These are phyloP conservation scores for Pterobdella sp. DNA, from an alignment of 2,888 invertebrate genomes.

Conservation along the genomic window DNA sequence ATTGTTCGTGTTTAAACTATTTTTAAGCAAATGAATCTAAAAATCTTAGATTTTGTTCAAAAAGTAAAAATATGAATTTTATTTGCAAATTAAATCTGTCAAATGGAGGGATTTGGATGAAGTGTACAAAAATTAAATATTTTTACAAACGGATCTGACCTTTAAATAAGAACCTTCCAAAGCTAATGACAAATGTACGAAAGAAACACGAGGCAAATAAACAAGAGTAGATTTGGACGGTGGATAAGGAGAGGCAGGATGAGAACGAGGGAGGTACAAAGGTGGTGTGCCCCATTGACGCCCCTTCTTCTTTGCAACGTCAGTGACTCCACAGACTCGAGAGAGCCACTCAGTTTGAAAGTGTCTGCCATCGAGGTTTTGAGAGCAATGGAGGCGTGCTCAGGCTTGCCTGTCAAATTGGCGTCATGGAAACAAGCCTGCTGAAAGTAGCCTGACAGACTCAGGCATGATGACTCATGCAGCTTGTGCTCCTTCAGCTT, in stretches of 20 bases:
- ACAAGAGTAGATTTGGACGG: background rate
- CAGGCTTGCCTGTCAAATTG: conserved; percentile 55
- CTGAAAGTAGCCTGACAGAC: conserved; percentile 55
- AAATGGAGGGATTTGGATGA: no score
- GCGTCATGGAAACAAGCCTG: conserved; percentile 59
- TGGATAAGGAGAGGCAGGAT: background rate
- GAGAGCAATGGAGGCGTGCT: conserved; percentile 44
- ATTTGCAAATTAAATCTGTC: no score
- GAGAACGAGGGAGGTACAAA: background rate
- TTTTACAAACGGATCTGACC: no score
- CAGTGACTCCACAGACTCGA: conserved; percentile 10
- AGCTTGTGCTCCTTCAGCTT: background rate
- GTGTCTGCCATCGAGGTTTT: conserved; percentile 21
- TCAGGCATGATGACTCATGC: conserved; percentile 3
- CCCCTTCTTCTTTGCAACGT: background rate
- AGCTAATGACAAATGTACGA: no score
- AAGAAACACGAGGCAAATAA: no score
- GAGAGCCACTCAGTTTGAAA: background rate
- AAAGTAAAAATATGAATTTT: no score
- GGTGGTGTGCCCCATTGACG: no score
- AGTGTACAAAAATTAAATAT: no score
- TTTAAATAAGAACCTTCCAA: no score
- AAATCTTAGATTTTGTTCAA: no score
- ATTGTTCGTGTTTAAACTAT: no score
- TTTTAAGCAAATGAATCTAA: no score